Evolutionary conservation across 2,113 vertebrate genomes (phyloP).

Genomic region (Grallaria varia): DNA sequence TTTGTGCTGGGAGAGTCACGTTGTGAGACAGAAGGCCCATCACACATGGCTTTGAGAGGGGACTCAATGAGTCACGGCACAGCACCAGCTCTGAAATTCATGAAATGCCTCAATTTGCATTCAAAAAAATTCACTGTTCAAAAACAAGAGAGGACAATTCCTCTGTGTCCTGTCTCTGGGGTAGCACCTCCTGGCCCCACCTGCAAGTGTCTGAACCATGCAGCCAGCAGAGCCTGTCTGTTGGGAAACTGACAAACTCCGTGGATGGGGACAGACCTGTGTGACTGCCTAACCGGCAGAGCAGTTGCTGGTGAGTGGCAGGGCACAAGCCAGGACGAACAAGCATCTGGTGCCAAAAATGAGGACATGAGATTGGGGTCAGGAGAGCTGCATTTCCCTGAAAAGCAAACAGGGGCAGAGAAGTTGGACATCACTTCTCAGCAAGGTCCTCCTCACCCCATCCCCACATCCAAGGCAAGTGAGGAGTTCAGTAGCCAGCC

Average conservation of each 20-base stretch:
- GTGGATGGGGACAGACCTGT: neutral
- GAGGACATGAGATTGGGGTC: neutral
- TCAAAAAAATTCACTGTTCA: neutral
- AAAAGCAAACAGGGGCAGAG: neutral
- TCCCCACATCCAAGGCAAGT: neutral
- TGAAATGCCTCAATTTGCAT: neutral
- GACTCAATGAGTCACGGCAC: neutral
- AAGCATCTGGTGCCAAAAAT: neutral
- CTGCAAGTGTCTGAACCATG: neutral
- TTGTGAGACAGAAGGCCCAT: conserved; percentile 12
- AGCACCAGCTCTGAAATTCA: conserved; percentile 6
- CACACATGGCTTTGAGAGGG: neutral
- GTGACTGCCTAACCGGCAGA: neutral
- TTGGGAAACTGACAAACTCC: rapidly evolving
- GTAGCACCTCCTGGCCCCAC: neutral
- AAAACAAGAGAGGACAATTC: neutral
- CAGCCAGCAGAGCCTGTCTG: neutral
- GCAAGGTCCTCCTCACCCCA: neutral
- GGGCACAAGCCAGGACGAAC: neutral
- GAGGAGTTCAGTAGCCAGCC: neutral
- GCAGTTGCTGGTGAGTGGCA: rapidly evolving
- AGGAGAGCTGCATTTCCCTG: neutral
- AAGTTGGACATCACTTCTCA: rapidly evolving
- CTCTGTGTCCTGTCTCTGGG: neutral
- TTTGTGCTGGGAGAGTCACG: neutral